phyloP scores from a whole-genome alignment of 2,888 invertebrate species.

The Torymus aiolomorphi region DNA sequence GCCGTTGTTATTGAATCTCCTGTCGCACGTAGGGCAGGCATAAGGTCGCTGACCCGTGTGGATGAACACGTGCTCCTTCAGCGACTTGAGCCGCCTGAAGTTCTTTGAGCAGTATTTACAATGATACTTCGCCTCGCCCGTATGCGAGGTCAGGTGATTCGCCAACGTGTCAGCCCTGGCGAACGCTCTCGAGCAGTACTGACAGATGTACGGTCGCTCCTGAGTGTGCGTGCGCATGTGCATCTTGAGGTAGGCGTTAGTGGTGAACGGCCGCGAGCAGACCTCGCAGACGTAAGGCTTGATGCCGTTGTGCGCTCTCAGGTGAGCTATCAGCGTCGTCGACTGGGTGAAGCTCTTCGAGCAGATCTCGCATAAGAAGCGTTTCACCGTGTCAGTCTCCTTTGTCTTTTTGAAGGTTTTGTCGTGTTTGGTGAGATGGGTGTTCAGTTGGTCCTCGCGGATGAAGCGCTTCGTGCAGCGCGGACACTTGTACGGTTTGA shows the following conservation, averaged over 20 bases:
- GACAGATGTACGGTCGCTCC: constrained; percentile 73
- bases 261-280: constrained; percentile 73
- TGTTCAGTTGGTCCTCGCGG: constrained; percentile 73
- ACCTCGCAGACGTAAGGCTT: constrained; percentile 74
- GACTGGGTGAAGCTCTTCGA: constrained; percentile 74
- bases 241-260: constrained; percentile 74
- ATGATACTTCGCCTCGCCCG: constrained; percentile 74
- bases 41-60: constrained; percentile 74
- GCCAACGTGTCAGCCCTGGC: constrained; percentile 73
- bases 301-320: constrained; percentile 73
- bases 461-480: constrained; percentile 73
- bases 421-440: constrained; percentile 72
- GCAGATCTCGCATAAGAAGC: constrained; percentile 73
- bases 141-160: constrained; percentile 73
- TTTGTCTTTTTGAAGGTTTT: constrained; percentile 71
- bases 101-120: constrained; percentile 74
- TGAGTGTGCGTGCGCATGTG: constrained; percentile 75
- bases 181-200: constrained; percentile 73
- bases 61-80: constrained; percentile 74
- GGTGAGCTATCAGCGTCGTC: constrained; percentile 72
- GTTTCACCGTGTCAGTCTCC: constrained; percentile 71
- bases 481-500: constrained; percentile 73
- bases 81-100: constrained; percentile 71
- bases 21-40: constrained; percentile 73
- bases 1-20: constrained; percentile 73